phyloP scores from a whole-genome alignment of 2,888 invertebrate genomes.

The Metallyticus violacea region DNA sequence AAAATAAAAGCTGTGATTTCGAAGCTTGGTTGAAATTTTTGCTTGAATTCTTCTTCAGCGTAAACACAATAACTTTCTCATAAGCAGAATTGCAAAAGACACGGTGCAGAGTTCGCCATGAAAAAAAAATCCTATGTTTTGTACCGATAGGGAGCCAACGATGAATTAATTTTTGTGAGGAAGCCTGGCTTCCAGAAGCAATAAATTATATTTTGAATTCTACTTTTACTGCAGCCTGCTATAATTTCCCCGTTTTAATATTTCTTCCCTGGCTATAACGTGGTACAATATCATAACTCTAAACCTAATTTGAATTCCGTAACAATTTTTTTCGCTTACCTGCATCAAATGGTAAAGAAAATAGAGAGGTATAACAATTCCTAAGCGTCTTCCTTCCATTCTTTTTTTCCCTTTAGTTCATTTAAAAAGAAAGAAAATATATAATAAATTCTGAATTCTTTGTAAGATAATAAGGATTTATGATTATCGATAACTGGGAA shows the following conservation, averaged over 20 bases:
- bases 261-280: not conserved
- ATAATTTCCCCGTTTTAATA: not conserved
- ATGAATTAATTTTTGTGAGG: not conserved
- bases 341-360: not conserved
- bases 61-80: no score
- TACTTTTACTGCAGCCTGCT: not conserved
- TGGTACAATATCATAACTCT: not conserved
- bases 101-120: no score
- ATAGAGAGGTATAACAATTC: not conserved
- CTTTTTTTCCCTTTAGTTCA: not conserved
- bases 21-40: no score
- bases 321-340: not conserved
- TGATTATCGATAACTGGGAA: slow-evolving; percentile 14
- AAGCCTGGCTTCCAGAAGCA: not conserved
- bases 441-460: slow-evolving; percentile 2
- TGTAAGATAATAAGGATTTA: slow-evolving; percentile 12
- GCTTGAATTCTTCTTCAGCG: no score
- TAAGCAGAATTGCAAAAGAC: no score
- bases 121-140: not conserved
- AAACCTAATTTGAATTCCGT: not conserved
- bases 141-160: not conserved
- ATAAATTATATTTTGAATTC: not conserved
- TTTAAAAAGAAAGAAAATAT: slow-evolving; percentile 7
- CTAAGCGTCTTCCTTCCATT: not conserved
- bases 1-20: no score